phyloP scores from a whole-genome alignment of 2,113 vertebrate genomes.

The Chloropsis cyanopogon region DNA sequence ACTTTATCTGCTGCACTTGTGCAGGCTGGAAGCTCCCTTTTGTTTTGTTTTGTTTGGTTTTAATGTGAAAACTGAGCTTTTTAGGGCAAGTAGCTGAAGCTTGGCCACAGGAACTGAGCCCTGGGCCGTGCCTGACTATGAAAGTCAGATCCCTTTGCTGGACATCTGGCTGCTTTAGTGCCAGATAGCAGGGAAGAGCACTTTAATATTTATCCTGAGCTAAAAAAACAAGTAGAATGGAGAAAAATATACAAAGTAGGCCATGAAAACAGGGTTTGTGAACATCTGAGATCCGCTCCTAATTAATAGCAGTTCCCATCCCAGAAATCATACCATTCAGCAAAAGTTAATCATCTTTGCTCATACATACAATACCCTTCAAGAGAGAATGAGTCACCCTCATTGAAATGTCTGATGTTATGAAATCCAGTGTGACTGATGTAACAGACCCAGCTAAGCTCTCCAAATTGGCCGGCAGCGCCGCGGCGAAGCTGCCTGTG shows the following conservation, averaged over 20 bases:
- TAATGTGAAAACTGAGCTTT: neutral
- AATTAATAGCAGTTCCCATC: constrained; percentile 61
- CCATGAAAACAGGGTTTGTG: constrained; percentile 38
- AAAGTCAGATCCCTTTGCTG: neutral
- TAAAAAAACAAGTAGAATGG: neutral
- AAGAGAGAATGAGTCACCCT: constrained; percentile 64
- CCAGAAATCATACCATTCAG: constrained; percentile 67
- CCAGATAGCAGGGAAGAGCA: neutral
- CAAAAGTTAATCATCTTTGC: constrained; percentile 68
- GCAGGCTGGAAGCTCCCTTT: neutral
- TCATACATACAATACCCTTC: constrained; percentile 56
- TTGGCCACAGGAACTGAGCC: neutral
- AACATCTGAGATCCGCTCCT: constrained; percentile 51
- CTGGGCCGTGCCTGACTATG: neutral
- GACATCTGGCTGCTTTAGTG: neutral
- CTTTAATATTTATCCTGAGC: constrained; percentile 2
- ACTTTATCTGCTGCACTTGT: neutral
- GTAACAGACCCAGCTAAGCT: constrained; percentile 44
- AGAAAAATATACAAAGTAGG: constrained; percentile 50
- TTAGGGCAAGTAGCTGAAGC: neutral
- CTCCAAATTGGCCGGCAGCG: constrained; percentile 19
- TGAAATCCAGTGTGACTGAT: constrained; percentile 65
- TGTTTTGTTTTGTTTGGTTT: neutral
- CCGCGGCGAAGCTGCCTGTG: neutral
- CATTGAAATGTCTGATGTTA: constrained; percentile 61